These are phyloP conservation scores for Dallia pectoralis DNA, from an alignment of 2,797 vertebrate genomes.

Conservation along the genomic window DNA sequence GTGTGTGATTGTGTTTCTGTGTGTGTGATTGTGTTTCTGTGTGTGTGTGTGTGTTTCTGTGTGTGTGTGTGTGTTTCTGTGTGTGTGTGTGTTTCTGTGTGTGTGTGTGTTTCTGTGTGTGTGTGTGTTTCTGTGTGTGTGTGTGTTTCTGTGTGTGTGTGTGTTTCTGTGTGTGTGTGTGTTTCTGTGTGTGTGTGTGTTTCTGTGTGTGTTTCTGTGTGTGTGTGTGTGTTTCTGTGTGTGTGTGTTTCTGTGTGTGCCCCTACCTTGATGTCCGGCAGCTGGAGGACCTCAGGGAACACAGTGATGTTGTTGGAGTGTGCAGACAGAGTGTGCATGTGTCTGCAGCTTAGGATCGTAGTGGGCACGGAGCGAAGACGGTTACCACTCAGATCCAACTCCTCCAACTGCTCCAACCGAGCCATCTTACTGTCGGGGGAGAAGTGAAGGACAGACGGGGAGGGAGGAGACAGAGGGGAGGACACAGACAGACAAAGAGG, in stretches of 20 bases:
- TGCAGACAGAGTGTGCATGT: conserved; percentile 89
- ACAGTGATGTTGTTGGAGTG: conserved; percentile 94
- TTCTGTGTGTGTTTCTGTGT: too few relatives aligned
- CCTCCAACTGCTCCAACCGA: conserved; percentile 92
- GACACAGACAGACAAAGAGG: too few relatives aligned
- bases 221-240: not conserved
- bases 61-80: not conserved
- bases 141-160: not conserved
- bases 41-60: too few relatives aligned
- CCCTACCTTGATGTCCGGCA: conserved; percentile 92
- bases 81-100: not conserved
- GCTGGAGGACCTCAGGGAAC: conserved; percentile 95
- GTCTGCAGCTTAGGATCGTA: conserved; percentile 88
- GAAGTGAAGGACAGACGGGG: not conserved
- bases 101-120: too few relatives aligned
- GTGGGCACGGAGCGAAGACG: conserved; percentile 90
- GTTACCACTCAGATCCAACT: conserved; percentile 95
- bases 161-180: too few relatives aligned
- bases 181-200: not conserved
- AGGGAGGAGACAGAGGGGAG: not conserved
- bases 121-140: not conserved
- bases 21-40: not conserved
- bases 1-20: not conserved
- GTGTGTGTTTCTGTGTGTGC: not conserved
- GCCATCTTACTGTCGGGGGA: conserved; percentile 91